Percentiles rank a stretch among this genome's conserved stretches.
Evolutionary conservation across 2,888 invertebrate genomes (phyloP).

Genomic region (Protophormia terraenovae): DNA sequence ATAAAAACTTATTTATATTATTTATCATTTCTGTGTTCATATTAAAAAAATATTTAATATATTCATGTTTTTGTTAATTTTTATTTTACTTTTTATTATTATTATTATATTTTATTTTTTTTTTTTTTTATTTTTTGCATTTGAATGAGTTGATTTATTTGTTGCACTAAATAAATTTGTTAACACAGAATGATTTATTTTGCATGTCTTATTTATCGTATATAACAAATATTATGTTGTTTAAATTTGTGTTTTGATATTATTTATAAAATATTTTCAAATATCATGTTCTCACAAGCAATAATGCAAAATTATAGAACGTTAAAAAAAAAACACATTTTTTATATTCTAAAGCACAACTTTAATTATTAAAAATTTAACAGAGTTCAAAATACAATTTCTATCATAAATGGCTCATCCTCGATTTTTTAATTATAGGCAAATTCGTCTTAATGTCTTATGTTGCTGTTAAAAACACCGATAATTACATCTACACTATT

Average conservation of each 20-base stretch:
- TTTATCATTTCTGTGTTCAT: slow-evolving; percentile 13
- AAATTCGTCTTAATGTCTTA: too few relatives aligned
- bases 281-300: not conserved
- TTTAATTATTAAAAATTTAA: too few relatives aligned
- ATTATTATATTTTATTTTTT: not conserved
- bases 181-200: slow-evolving; percentile 15
- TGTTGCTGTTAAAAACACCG: too few relatives aligned
- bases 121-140: not conserved
- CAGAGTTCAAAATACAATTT: too few relatives aligned
- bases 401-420: too few relatives aligned
- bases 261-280: not conserved
- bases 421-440: too few relatives aligned
- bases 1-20: not conserved
- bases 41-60: not conserved
- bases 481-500: too few relatives aligned
- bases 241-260: slow-evolving; percentile 8
- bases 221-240: slow-evolving; percentile 15
- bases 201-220: slow-evolving; percentile 9
- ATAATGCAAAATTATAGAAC: too few relatives aligned
- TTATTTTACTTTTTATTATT: not conserved
- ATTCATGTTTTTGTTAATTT: slow-evolving; percentile 20
- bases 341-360: too few relatives aligned
- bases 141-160: slow-evolving; percentile 24
- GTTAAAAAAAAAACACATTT: too few relatives aligned
- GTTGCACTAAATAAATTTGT: slow-evolving; percentile 19